Base-by-base conservation (phyloP, 2,113 vertebrate species). In the Pterocles orientalis region DNA sequence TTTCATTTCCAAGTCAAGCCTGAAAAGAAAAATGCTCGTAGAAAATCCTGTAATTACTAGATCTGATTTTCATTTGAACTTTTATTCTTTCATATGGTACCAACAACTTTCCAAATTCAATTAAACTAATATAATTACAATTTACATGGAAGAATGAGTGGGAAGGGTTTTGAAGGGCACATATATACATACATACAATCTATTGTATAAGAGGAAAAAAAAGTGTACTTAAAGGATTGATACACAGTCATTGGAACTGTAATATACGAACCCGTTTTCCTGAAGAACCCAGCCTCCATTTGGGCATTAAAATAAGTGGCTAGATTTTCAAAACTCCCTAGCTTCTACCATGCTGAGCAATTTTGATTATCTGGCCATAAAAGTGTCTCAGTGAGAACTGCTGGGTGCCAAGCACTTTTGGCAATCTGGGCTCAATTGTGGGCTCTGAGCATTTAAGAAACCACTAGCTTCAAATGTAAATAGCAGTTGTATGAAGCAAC, bases 41-140 rank as follows among this genome's bases (percentile, higher is more conserved):
- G 92, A 97, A 98, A 97, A 93, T 92, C 82, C 92, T 93, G 1
- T 96, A 97, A 97, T 97, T 97, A 96, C 96, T 31, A 26, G 91
- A 94, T 97, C 96, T 97, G 96, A 98, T 97, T 98, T 97, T 97
- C 86, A 97, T 95, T 95, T 95, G 92, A 97, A 95, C 84, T 96
- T 91, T 90, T 68, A 91, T 97, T 96, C 61, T 79, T 93, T 94
- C 3, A 10, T 96, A 88, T 54, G 45, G 72, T 96, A 97, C 81
- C 77, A 73, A 83, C 82, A 88, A 81, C 94, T 92, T 96, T 82
- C 56, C 39, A 77, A 80, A 95, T 89, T 82, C 86, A 94, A 61
- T 71, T 53, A 78, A 94, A 87, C 57, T 61, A 81, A 82, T n/a
- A 39, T 91, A 95, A 92, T 86, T 88, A 85, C 64, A 45, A 36